These are phyloP conservation scores for Potamilus streckersoni DNA, from an alignment of 1,140 invertebrate species.

Conservation along the genomic window DNA sequence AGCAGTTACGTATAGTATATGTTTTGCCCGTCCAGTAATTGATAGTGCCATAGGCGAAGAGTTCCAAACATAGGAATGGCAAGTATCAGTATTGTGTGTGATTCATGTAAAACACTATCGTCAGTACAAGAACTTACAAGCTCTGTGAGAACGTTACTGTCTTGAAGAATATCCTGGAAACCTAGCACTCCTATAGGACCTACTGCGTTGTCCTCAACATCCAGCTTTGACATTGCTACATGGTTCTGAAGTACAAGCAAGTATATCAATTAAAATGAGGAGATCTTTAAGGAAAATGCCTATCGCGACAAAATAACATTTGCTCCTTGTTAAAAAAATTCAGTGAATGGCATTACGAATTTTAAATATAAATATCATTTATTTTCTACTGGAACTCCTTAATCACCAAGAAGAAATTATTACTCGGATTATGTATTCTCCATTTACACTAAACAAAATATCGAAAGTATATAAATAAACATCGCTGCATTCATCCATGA, in stretches of 20 bases:
- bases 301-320: not conserved
- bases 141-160: conserved; percentile 23
- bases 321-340: not conserved
- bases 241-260: conserved; percentile 15
- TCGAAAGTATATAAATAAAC: no score
- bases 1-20: no score
- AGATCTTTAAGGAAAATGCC: not conserved
- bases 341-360: not conserved
- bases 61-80: no score
- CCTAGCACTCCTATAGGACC: conserved; percentile 17
- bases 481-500: no score
- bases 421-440: no score
- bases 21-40: no score
- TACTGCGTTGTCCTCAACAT: conserved; percentile 23
- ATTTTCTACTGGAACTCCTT: not conserved
- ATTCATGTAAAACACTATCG: no score
- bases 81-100: no score
- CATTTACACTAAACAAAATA: no score
- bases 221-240: conserved; percentile 8
- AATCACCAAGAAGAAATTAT: no score
- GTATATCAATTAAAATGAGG: not conserved
- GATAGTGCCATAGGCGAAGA: no score
- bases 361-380: not conserved
- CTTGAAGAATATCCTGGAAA: conserved; percentile 9
- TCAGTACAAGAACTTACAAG: conserved; percentile 10